Percentiles rank a stretch among this genome's conserved stretches.
These are phyloP conservation scores for Daktulosphaira vitifoliae DNA, from an alignment of 1,140 invertebrate species.

Conservation along the genomic window DNA sequence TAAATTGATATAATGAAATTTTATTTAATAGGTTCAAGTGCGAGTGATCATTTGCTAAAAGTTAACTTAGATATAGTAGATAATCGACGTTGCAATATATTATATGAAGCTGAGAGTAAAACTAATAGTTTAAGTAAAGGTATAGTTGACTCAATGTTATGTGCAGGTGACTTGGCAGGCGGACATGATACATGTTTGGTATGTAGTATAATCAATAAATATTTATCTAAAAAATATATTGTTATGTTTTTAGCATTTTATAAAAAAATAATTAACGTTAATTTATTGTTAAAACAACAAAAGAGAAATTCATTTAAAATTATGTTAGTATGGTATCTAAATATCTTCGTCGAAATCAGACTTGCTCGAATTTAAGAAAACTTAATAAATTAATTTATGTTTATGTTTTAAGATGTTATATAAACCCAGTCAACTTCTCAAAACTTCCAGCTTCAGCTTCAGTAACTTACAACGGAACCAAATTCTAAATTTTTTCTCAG, in stretches of 20 bases:
- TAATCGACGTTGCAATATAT: conserved; percentile 38
- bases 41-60: conserved; percentile 38
- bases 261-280: neutral
- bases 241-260: neutral
- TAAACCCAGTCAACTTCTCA: too few relatives aligned
- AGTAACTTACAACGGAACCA: too few relatives aligned
- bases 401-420: too few relatives aligned
- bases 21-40: conserved; percentile 25
- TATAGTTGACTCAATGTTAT: conserved; percentile 53
- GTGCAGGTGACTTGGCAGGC: conserved; percentile 56
- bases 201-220: conserved; percentile 12
- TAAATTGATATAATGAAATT: too few relatives aligned
- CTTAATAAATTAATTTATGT: too few relatives aligned
- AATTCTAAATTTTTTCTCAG: too few relatives aligned
- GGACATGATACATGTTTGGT: conserved; percentile 72
- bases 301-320: too few relatives aligned
- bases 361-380: too few relatives aligned
- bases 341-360: too few relatives aligned
- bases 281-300: neutral
- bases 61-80: conserved; percentile 37
- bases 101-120: conserved; percentile 40
- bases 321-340: too few relatives aligned
- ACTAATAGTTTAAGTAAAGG: conserved; percentile 45
- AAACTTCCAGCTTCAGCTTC: too few relatives aligned
- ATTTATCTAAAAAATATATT: neutral